phyloP scores from a whole-genome alignment of 2,888 invertebrate species.

The Parnassius apollo region DNA sequence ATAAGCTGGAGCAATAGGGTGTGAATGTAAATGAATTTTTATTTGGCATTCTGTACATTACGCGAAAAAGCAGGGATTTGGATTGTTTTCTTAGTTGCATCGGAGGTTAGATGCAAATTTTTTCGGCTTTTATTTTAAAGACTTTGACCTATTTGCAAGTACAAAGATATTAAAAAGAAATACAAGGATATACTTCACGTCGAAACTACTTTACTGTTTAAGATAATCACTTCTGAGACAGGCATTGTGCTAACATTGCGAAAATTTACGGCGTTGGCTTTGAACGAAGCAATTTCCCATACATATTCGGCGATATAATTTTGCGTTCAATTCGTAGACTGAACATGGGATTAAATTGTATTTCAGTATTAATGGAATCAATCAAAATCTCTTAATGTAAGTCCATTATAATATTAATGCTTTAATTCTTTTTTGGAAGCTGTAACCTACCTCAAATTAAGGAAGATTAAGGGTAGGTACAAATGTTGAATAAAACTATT shows the following conservation, averaged over 20 bases:
- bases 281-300: conserved; percentile 23
- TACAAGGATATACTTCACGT: conserved; percentile 18
- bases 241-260: conserved; percentile 22
- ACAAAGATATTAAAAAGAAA: conserved; percentile 20
- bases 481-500: too few relatives aligned
- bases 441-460: too few relatives aligned
- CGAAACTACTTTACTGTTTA: conserved; percentile 18
- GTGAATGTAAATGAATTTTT: too few relatives aligned
- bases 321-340: conserved; percentile 1
- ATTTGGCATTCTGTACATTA: too few relatives aligned
- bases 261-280: conserved; percentile 18
- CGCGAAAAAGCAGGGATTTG: too few relatives aligned
- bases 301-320: conserved; percentile 15
- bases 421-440: too few relatives aligned
- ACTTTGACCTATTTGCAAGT: conserved; percentile 9
- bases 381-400: neutral
- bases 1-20: too few relatives aligned
- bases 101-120: too few relatives aligned
- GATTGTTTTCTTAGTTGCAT: too few relatives aligned
- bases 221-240: conserved; percentile 25
- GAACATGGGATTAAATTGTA: conserved; percentile 1
- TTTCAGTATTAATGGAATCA: conserved; percentile 3
- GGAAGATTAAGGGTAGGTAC: too few relatives aligned
- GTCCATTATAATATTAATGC: neutral
- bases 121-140: conserved; percentile 7